These are phyloP conservation scores for Salticus scenicus DNA, from an alignment of 2,888 invertebrate species.

Conservation along the genomic window DNA sequence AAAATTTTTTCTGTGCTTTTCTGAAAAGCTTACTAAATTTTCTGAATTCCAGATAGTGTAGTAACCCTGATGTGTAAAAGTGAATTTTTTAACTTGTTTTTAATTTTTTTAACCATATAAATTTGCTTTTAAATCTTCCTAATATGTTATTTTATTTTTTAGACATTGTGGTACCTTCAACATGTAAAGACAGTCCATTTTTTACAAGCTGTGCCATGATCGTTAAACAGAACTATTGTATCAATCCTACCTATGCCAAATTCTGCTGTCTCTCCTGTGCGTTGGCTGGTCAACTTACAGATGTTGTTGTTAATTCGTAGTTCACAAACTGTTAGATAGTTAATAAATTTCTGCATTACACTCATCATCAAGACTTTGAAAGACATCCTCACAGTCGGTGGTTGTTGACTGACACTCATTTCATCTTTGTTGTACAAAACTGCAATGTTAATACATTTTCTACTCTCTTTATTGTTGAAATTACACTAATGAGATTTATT, in stretches of 20 bases:
- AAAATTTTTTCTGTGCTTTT: no score
- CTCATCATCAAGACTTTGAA: constrained; percentile 12
- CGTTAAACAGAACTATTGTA: constrained; percentile 87
- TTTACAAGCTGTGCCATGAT: constrained; percentile 93
- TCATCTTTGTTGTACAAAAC: constrained; percentile 12
- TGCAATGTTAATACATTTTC: neutral
- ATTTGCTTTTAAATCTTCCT: no score
- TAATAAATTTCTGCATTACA: neutral
- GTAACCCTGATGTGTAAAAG: no score
- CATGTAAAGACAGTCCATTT: constrained; percentile 89
- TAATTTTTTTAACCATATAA: no score
- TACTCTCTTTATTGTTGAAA: neutral
- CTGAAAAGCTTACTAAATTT: no score
- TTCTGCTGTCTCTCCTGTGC: constrained; percentile 97
- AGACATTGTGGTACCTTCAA: constrained; percentile 85
- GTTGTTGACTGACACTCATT: neutral
- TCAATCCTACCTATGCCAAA: constrained; percentile 84
- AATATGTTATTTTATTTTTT: no score
- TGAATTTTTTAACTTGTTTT: no score
- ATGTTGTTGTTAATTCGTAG: constrained; percentile 15
- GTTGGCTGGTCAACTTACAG: constrained; percentile 78
- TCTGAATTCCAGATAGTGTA: no score
- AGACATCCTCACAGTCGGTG: neutral
- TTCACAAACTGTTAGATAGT: neutral
- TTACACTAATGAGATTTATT: no score